Conservation (phyloP, 2,888 invertebrate genomes). For the Agonopterix arenella region DNA sequence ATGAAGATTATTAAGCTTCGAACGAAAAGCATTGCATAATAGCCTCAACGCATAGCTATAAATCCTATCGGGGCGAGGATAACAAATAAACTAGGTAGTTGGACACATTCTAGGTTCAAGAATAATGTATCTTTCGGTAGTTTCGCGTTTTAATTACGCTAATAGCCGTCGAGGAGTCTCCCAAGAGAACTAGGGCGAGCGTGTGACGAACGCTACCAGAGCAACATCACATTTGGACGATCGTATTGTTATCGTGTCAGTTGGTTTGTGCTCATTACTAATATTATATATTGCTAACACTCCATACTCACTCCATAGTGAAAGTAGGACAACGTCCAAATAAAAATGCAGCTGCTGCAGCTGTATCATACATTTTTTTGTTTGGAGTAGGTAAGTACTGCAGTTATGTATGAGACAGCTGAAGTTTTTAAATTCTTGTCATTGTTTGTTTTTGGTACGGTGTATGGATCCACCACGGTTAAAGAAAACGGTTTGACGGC, state of each 20-base stretch:
- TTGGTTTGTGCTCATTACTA: neutral
- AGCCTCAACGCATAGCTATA: neutral
- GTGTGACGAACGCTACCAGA: constrained; percentile 51
- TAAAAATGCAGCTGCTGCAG: no score
- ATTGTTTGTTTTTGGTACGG: no score
- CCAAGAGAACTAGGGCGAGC: constrained; percentile 62
- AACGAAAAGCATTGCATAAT: neutral
- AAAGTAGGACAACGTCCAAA: no score
- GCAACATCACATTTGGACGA: constrained; percentile 33
- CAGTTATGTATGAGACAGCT: no score
- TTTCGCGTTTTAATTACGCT: constrained; percentile 71
- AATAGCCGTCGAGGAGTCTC: constrained; percentile 62
- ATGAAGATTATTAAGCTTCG: neutral
- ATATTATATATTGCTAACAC: no score
- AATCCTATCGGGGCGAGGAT: constrained; percentile 1
- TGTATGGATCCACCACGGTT: no score
- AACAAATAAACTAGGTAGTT: constrained; percentile 28
- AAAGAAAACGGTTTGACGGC: no score
- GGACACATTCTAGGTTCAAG: constrained; percentile 25
- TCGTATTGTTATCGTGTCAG: neutral
- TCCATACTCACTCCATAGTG: no score
- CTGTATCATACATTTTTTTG: no score
- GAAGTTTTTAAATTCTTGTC: no score
- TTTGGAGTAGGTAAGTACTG: no score
- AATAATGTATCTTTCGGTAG: constrained; percentile 54